Percentiles rank a stretch among this genome's conserved stretches.
Evolutionary conservation across 2,113 vertebrate genomes (phyloP).

Genomic region (Forbesichthys agassizii): DNA sequence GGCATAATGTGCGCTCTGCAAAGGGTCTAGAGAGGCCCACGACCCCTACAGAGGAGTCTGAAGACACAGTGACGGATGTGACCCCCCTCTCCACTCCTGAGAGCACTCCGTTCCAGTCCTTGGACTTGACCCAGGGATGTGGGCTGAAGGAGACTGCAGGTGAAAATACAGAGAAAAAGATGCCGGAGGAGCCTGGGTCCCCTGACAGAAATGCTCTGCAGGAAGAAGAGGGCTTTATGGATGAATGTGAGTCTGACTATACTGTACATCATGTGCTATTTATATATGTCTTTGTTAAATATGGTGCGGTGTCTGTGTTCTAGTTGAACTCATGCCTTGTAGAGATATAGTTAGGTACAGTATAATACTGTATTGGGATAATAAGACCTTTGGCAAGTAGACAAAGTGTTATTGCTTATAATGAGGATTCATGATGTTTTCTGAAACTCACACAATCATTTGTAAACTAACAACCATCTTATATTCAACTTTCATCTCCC

Average conservation of each 20-base stretch:
- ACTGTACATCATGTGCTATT: background rate
- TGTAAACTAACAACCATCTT: background rate
- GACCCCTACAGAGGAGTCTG: conserved; percentile 73
- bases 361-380: no score
- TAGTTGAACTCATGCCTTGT: no score
- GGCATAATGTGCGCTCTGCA: conserved; percentile 53
- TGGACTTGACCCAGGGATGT: conserved; percentile 74
- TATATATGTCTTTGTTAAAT: no score
- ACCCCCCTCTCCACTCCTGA: conserved; percentile 88
- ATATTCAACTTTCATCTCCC: conserved; percentile 1
- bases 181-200: conserved; percentile 46
- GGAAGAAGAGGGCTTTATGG: conserved; percentile 23
- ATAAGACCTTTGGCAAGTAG: no score
- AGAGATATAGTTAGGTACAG: no score
- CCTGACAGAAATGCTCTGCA: conserved; percentile 25
- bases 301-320: no score
- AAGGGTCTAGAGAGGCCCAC: conserved; percentile 43
- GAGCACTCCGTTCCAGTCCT: conserved; percentile 81
- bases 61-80: conserved; percentile 87
- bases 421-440: background rate
- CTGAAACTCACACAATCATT: background rate
- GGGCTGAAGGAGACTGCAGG: conserved; percentile 22
- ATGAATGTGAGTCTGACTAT: conserved; percentile 46
- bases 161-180: conserved; percentile 21
- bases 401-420: background rate